Conservation (phyloP, 2,113 vertebrate species). For the Rhombomys opimus region DNA sequence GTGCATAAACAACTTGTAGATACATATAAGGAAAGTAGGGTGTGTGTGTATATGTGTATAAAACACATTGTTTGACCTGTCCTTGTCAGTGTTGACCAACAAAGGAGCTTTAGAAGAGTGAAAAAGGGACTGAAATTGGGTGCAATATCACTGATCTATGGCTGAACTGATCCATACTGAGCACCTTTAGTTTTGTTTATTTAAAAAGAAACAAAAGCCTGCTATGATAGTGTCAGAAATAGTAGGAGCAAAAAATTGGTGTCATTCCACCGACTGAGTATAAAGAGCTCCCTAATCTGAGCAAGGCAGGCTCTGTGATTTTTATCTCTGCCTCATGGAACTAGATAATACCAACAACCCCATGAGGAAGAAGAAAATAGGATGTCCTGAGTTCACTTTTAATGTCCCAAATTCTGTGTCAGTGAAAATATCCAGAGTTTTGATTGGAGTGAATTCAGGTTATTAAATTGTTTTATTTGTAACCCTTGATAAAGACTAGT, state of each 20-base stretch:
- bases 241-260: background rate
- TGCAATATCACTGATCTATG: slow-evolving; percentile 35
- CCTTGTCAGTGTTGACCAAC: background rate
- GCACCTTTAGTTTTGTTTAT: slow-evolving; percentile 61
- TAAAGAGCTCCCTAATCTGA: slow-evolving; percentile 68
- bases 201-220: slow-evolving; percentile 60
- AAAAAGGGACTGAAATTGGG: slow-evolving; percentile 6
- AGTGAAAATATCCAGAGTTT: slow-evolving; percentile 46
- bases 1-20: background rate
- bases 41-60: background rate
- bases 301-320: slow-evolving; percentile 50
- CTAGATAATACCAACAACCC: slow-evolving; percentile 53
- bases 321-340: slow-evolving; percentile 77
- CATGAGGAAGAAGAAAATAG: slow-evolving; percentile 58
- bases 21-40: background rate
- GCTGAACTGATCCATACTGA: slow-evolving; percentile 56
- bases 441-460: slow-evolving; percentile 54
- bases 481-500: slow-evolving; percentile 47
- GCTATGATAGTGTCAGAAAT: slow-evolving; percentile 14
- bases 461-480: slow-evolving; percentile 76
- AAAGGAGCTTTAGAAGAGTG: slow-evolving; percentile 57
- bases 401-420: background rate
- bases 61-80: background rate
- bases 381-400: slow-evolving; percentile 59
- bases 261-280: background rate